A percentile compares a stretch with the other conserved stretches of the same genome.
These are phyloP conservation scores for Meloidogyne chitwoodi DNA, from an alignment of 1,140 invertebrate species.

Conservation along the genomic window DNA sequence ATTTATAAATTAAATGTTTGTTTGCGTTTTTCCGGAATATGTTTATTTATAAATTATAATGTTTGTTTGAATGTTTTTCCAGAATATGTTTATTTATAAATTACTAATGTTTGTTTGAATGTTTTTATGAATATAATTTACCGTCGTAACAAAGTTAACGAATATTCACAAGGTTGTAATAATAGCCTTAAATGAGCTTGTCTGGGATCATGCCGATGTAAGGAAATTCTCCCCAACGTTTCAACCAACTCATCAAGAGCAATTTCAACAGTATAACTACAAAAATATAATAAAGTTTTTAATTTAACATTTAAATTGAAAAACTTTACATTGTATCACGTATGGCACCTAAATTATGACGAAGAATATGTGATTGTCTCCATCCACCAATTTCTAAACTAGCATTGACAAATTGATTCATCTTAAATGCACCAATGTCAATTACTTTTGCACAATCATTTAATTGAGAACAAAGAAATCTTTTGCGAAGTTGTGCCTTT, in stretches of 20 bases:
- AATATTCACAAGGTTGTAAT: background rate
- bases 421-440: constrained; percentile 37
- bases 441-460: constrained; percentile 39
- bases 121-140: background rate
- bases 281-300: background rate
- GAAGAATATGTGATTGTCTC: constrained; percentile 32
- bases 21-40: too few relatives aligned
- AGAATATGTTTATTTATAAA: too few relatives aligned
- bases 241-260: constrained; percentile 37
- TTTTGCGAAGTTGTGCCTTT: constrained; percentile 33
- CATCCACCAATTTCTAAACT: constrained; percentile 15
- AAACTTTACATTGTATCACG: constrained; percentile 28
- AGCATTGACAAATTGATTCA: constrained; percentile 27
- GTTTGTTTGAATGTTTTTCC: too few relatives aligned
- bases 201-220: constrained; percentile 20
- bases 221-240: constrained; percentile 31
- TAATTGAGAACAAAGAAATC: constrained; percentile 34
- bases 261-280: constrained; percentile 28
- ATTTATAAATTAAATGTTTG: too few relatives aligned
- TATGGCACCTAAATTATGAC: constrained; percentile 30
- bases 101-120: background rate
- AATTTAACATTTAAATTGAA: background rate
- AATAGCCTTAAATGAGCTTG: constrained; percentile 1
- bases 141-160: constrained; percentile 12
- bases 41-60: too few relatives aligned